These are phyloP conservation scores for Ceyx melanurus DNA, from an alignment of 2,113 vertebrate species.

Conservation along the genomic window DNA sequence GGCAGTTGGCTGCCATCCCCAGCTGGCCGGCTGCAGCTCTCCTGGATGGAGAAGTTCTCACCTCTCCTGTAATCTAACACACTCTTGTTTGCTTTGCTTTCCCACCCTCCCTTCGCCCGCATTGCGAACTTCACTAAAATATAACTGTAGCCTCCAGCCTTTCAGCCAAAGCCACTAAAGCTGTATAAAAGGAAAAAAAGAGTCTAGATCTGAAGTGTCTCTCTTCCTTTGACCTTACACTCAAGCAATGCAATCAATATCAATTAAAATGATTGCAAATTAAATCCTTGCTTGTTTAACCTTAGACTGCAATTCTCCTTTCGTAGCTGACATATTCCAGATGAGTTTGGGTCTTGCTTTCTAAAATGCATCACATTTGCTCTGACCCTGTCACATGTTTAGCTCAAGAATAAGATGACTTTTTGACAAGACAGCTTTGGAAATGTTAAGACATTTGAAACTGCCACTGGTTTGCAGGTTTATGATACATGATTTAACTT, in stretches of 20 bases:
- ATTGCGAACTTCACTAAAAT: not conserved
- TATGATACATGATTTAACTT: constrained; percentile 27
- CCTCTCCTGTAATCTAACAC: not conserved
- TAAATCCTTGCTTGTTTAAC: constrained; percentile 62
- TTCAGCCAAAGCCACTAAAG: not conserved
- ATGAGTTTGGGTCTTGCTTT: constrained; percentile 5
- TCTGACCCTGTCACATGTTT: constrained; percentile 23
- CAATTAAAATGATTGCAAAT: constrained; percentile 63
- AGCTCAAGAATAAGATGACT: constrained; percentile 17
- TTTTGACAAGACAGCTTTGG: constrained; percentile 39
- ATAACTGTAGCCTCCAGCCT: not conserved
- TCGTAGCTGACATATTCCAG: constrained; percentile 33
- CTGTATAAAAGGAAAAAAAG: not conserved
- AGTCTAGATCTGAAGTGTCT: not conserved
- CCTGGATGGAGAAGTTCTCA: not conserved
- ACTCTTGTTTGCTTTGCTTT: not conserved
- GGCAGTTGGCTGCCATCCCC: not conserved
- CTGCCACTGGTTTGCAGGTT: not conserved
- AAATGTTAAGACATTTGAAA: constrained; percentile 51
- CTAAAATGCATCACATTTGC: not conserved
- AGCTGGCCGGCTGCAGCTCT: not conserved
- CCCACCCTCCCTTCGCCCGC: not conserved
- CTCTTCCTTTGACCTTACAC: not conserved
- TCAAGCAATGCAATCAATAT: constrained; percentile 28
- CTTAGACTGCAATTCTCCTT: constrained; percentile 49